Evolutionary conservation across 2,888 invertebrate species (phyloP).

Genomic region (Diaphora mendica): DNA sequence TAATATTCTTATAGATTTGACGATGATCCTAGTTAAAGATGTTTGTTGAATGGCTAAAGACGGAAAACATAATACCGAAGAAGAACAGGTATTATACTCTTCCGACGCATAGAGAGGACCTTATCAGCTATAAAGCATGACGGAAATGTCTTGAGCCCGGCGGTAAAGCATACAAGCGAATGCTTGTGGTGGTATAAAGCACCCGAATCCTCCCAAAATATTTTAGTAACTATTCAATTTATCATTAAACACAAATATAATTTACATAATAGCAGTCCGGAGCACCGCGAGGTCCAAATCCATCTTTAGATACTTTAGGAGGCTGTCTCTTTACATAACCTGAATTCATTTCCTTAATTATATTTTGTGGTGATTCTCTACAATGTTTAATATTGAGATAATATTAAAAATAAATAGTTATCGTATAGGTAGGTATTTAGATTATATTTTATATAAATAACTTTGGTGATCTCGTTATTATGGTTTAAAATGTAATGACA

Average conservation of each 20-base stretch:
- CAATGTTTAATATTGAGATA: not conserved
- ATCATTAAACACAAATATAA: not conserved
- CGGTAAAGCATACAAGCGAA: not conserved
- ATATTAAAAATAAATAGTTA: not conserved
- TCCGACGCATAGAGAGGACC: too few relatives aligned
- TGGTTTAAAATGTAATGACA: not conserved
- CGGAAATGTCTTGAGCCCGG: not conserved
- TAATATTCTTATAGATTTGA: too few relatives aligned
- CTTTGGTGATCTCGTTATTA: not conserved
- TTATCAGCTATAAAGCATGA: not conserved
- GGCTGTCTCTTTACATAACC: constrained; percentile 16
- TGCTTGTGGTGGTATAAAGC: not conserved
- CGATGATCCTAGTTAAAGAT: too few relatives aligned
- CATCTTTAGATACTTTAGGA: constrained; percentile 70
- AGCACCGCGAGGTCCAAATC: constrained; percentile 71
- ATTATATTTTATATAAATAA: not conserved
- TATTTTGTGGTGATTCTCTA: not conserved
- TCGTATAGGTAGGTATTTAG: too few relatives aligned
- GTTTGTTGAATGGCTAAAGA: too few relatives aligned
- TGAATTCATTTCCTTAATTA: constrained; percentile 4
- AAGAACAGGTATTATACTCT: too few relatives aligned
- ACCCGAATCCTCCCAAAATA: not conserved
- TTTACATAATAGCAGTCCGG: constrained; percentile 75
- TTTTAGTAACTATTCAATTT: not conserved
- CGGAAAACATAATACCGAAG: too few relatives aligned